Evolutionary conservation across 1,140 invertebrate species (phyloP), one percentile per base, ranked within the genome.

Genomic region (Bombus polaris): DNA sequence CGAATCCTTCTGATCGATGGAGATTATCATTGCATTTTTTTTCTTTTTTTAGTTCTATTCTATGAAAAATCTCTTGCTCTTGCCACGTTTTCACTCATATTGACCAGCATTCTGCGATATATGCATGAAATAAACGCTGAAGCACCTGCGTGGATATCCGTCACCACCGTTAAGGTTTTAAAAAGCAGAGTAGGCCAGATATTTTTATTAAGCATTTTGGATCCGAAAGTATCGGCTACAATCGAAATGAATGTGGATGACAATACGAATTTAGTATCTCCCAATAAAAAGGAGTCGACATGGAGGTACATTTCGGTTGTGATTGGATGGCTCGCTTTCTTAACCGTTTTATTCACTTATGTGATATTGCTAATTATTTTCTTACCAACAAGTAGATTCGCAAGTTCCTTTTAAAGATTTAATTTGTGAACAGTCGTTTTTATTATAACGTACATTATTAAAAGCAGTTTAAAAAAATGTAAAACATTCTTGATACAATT

Each of bases 11-110:
- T 71, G 25, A 53, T 18, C 47, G 5, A 10, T 71, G 12, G 1
- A 68, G 6, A 76, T 62, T 80, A n/a, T 59, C 71, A 59, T 81
- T 35, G 47, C 6, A 22, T 18, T 22, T 12, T 78, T 72, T 72
- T 81, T 93, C 73, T 85, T 71, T 83, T 93, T 94, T 15, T 88
- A 96, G 95, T 96, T 13, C 10, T 94, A 5, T 95, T 96, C 74
- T 96, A 95, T 77, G 92, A 94, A 22, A 92, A 89, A 25, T 95
- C 95, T 28, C 87, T 96, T 42, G 85, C 93, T 1, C 71, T 96
- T 62, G 93, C 96, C 32, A 81, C 89, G 1, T 83, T 95, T 3
- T 93, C 94, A 3, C 81, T 96, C n/a, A 87, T 96, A 0, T 68
- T 96, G 10, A 95, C 95, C 0, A 94, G 94, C 35, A 37, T 95